phyloP scores from a whole-genome alignment of 1,140 invertebrate genomes.

The Drosophila truncata region DNA sequence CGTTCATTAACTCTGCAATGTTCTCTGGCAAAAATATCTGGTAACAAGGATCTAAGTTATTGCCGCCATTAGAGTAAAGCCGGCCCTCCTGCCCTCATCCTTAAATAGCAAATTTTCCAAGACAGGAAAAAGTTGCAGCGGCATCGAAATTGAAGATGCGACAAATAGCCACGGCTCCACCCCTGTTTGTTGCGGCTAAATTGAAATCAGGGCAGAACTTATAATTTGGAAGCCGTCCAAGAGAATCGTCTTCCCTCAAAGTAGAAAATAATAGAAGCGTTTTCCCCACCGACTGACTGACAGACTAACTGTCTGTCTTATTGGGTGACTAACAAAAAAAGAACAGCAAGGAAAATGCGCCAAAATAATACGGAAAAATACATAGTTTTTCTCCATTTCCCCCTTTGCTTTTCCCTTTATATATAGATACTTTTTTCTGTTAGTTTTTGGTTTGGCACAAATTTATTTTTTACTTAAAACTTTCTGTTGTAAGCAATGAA shows the following conservation, averaged over 20 bases:
- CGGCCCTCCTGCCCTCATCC: constrained; percentile 19
- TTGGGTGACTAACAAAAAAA: constrained; percentile 53
- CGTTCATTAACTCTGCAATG: constrained; percentile 56
- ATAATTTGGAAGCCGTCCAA: constrained; percentile 76
- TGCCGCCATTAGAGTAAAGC: constrained; percentile 12
- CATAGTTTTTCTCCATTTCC: constrained; percentile 25
- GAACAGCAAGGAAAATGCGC: constrained; percentile 34
- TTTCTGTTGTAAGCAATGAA: constrained; percentile 82
- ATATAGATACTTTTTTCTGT: constrained; percentile 17
- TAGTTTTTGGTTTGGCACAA: constrained; percentile 69
- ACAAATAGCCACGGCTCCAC: constrained; percentile 50
- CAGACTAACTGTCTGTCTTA: constrained; percentile 44
- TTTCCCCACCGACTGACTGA: constrained; percentile 25
- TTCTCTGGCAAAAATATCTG: background rate
- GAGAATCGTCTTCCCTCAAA: constrained; percentile 30
- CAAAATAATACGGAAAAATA: constrained; percentile 61
- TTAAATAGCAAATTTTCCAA: constrained; percentile 20
- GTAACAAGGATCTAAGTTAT: constrained; percentile 18
- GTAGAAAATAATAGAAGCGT: constrained; percentile 51
- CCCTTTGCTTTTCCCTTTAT: constrained; percentile 6
- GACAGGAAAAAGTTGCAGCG: constrained; percentile 19
- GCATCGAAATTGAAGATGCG: constrained; percentile 45
- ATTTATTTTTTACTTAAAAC: constrained; percentile 84
- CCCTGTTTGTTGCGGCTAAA: constrained; percentile 47
- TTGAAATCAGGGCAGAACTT: constrained; percentile 76